phyloP scores from a whole-genome alignment of 2,888 invertebrate species.

The Aphidoletes aphidimyza region DNA sequence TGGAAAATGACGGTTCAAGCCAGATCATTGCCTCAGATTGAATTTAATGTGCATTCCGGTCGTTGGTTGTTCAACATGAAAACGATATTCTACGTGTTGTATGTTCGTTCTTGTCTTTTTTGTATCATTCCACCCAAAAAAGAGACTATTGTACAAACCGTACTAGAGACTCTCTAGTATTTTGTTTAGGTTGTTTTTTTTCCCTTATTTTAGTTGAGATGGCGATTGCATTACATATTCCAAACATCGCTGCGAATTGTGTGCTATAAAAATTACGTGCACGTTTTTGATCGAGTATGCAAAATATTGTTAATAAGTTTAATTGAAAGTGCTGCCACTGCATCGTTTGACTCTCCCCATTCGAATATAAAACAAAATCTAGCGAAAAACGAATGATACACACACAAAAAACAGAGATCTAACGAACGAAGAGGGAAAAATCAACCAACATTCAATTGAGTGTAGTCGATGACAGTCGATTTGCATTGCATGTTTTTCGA shows the following conservation, averaged over 20 bases:
- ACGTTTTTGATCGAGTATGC: constrained; percentile 19
- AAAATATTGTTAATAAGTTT: constrained; percentile 49
- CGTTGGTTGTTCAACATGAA: background rate
- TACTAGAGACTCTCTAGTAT: no score
- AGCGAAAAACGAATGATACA: background rate
- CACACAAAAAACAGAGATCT: background rate
- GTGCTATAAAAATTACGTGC: constrained; percentile 25
- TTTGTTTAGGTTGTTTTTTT: no score
- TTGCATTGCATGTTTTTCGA: constrained; percentile 2
- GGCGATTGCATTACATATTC: constrained; percentile 30
- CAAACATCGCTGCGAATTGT: background rate
- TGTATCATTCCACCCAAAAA: background rate
- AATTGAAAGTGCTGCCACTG: constrained; percentile 34
- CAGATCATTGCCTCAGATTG: constrained; percentile 6
- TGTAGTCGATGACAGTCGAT: constrained; percentile 11
- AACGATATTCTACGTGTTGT: background rate
- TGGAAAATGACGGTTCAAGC: background rate
- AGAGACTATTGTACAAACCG: constrained; percentile 30
- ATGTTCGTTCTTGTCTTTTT: background rate
- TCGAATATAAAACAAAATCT: background rate
- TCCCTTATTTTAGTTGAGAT: no score
- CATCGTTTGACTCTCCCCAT: no score
- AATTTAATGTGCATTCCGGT: background rate
- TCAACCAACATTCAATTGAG: constrained; percentile 22
- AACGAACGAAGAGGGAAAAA: no score